A percentile compares a stretch with the other conserved stretches of the same genome.
phyloP scores from a whole-genome alignment of 2,797 vertebrate genomes.

The Thripadectes ignobilis region DNA sequence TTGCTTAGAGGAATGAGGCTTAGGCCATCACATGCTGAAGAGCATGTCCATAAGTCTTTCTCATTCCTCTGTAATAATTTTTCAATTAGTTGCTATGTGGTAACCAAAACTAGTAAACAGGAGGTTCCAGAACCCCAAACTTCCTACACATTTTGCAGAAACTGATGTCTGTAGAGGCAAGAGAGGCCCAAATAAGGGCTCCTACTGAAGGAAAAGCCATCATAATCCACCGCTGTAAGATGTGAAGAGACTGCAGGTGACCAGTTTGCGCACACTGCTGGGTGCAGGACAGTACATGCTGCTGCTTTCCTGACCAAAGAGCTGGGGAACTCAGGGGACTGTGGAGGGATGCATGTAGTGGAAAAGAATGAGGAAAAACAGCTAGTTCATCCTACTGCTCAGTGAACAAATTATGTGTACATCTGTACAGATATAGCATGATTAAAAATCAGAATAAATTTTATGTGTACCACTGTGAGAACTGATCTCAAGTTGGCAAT shows the following conservation, averaged over 20 bases:
- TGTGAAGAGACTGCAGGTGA: neutral
- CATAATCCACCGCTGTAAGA: neutral
- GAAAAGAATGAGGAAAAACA: neutral
- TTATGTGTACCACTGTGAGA: neutral
- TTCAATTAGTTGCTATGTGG: neutral
- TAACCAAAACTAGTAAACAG: neutral
- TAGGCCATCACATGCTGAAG: neutral
- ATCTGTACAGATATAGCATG: neutral
- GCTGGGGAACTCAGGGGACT: neutral
- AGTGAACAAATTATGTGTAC: neutral
- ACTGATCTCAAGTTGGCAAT: neutral
- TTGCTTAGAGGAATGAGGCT: neutral
- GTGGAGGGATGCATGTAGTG: rapidly evolving
- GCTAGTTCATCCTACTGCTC: neutral
- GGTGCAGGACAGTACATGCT: neutral
- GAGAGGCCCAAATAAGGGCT: neutral
- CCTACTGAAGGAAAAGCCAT: neutral
- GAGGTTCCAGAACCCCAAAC: neutral
- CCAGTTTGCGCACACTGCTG: neutral
- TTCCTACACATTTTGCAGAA: neutral
- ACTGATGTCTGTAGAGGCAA: neutral
- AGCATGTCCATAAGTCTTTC: neutral
- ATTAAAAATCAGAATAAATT: neutral
- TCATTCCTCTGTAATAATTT: neutral
- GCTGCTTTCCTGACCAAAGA: neutral